These are phyloP conservation scores for Trimorus sp. DNA, from an alignment of 2,888 invertebrate genomes.

Conservation along the genomic window DNA sequence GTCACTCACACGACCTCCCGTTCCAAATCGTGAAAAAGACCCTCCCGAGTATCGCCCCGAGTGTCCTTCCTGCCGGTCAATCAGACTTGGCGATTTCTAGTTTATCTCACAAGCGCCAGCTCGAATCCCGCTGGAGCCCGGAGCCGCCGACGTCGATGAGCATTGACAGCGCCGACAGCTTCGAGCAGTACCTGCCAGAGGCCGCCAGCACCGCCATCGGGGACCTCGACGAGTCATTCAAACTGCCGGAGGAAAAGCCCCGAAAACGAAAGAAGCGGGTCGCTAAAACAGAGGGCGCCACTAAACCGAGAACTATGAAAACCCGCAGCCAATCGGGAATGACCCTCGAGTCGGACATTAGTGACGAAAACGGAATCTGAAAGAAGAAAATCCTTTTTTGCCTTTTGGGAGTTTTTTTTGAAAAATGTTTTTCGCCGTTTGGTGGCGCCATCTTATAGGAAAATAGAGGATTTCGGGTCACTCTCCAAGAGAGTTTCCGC, in stretches of 20 bases:
- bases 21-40: conserved; percentile 66
- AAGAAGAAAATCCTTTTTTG: too few species aligned
- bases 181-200: conserved; percentile 38
- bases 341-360: background rate
- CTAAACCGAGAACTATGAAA: background rate
- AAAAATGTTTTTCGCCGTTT: too few species aligned
- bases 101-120: conserved; percentile 70
- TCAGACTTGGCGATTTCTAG: conserved; percentile 80
- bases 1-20: conserved; percentile 8
- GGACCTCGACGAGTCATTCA: conserved; percentile 28
- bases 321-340: conserved; percentile 15
- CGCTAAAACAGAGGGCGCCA: background rate
- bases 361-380: conserved; percentile 4
- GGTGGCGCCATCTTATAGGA: too few species aligned
- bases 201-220: conserved; percentile 62
- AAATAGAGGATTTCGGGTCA: too few species aligned
- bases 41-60: conserved; percentile 73
- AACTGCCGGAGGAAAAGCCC: background rate
- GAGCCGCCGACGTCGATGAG: background rate
- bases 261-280: background rate
- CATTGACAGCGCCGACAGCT: conserved; percentile 29
- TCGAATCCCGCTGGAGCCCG: conserved; percentile 19
- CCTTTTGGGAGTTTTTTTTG: too few species aligned
- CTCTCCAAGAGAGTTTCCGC: too few species aligned
- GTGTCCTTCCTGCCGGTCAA: conserved; percentile 75